These are phyloP conservation scores for Mimumesa dahlbomi DNA, from an alignment of 2,888 invertebrate genomes.

Conservation along the genomic window DNA sequence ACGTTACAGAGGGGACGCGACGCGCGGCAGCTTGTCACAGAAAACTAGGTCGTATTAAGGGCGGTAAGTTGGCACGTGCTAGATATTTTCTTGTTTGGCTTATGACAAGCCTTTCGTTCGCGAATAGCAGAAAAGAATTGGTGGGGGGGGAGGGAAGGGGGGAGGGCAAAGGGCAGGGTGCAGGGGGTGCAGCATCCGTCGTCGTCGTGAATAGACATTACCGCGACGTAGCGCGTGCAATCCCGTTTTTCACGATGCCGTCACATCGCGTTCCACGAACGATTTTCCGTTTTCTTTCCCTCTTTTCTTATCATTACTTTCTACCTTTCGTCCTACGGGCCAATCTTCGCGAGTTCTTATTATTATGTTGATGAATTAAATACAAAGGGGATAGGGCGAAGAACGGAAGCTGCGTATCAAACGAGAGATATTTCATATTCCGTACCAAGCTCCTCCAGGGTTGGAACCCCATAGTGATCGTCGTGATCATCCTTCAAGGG, in stretches of 20 bases:
- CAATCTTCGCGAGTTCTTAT: too few species aligned
- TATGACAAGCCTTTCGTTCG: slow-evolving; percentile 3
- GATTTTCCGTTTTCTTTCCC: too few species aligned
- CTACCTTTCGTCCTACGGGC: too few species aligned
- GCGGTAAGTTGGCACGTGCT: slow-evolving; percentile 35
- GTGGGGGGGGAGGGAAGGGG: not conserved
- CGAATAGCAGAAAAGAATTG: slow-evolving; percentile 9
- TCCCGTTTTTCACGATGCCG: not conserved
- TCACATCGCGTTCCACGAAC: too few species aligned
- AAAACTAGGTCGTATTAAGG: slow-evolving; percentile 40
- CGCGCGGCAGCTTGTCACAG: slow-evolving; percentile 6
- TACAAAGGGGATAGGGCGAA: too few species aligned
- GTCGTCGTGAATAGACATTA: slow-evolving; percentile 15
- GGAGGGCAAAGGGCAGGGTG: too few species aligned
- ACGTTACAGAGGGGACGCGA: not conserved
- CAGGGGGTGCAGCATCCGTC: not conserved
- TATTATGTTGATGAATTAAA: too few species aligned
- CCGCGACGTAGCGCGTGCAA: slow-evolving; percentile 2
- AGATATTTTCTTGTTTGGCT: slow-evolving; percentile 29
- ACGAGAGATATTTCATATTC: too few species aligned
- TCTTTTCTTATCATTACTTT: too few species aligned
- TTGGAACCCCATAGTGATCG: slow-evolving; percentile 91
- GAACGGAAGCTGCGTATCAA: too few species aligned
- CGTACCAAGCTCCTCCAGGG: slow-evolving; percentile 90
- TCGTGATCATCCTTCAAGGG: slow-evolving; percentile 89